Percentiles rank a stretch among this genome's conserved stretches.
Conservation (phyloP, 1,140 invertebrate genomes). For the Scylla paramamosain region DNA sequence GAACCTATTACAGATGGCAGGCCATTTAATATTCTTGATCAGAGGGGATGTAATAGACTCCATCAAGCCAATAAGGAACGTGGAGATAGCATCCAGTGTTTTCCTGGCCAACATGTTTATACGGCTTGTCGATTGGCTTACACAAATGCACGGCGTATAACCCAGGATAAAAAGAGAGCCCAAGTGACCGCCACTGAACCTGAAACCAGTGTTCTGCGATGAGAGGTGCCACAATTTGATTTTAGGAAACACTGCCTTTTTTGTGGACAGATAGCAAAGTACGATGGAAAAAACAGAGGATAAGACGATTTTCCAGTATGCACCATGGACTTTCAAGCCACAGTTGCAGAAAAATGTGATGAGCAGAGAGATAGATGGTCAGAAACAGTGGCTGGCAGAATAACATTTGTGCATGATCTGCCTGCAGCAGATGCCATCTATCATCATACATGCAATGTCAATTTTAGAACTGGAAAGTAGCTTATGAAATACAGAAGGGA, state of each 20-base stretch:
- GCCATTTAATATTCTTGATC: constrained; percentile 33
- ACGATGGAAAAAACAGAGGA: constrained; percentile 45
- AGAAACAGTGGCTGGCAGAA: constrained; percentile 50
- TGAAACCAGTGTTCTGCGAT: constrained; percentile 51
- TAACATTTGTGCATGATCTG: constrained; percentile 28
- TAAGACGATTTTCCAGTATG: constrained; percentile 28
- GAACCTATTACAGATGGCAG: not conserved
- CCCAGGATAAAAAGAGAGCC: constrained; percentile 37
- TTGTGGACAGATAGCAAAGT: constrained; percentile 44
- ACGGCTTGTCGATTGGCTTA: constrained; percentile 22
- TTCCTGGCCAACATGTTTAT: constrained; percentile 52
- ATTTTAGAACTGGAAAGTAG: constrained; percentile 57
- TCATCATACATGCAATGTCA: constrained; percentile 58
- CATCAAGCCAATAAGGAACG: constrained; percentile 45
- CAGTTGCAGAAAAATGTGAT: constrained; percentile 46
- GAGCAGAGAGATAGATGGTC: constrained; percentile 41
- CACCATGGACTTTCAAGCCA: constrained; percentile 39
- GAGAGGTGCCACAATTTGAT: constrained; percentile 36
- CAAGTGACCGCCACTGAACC: constrained; percentile 42
- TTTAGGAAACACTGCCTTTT: constrained; percentile 55
- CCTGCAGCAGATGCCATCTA: constrained; percentile 57
- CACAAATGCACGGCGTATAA: constrained; percentile 33
- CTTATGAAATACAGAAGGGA: constrained; percentile 30
- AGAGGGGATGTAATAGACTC: constrained; percentile 44
- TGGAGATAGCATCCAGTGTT: constrained; percentile 25